A percentile compares a stretch with the other conserved stretches of the same genome.
Evolutionary conservation across 2,113 vertebrate genomes (phyloP).

Genomic region (Salvelinus fontinalis): DNA sequence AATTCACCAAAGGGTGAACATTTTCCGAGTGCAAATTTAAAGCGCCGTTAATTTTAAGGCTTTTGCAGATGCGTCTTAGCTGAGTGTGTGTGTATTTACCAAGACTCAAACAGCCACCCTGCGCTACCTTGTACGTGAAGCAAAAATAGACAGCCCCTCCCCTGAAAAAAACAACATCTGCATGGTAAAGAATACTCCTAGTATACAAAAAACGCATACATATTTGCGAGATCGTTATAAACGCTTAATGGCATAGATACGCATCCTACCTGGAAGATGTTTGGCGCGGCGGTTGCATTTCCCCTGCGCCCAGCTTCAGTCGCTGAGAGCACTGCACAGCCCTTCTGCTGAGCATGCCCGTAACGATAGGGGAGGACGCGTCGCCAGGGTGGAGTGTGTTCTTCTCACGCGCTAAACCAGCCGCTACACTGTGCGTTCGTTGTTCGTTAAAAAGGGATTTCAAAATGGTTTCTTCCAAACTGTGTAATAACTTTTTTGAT

Average conservation of each 20-base stretch:
- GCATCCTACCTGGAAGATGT: slow-evolving; percentile 70
- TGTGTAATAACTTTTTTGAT: slow-evolving; percentile 67
- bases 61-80: slow-evolving; percentile 63
- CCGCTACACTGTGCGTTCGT: slow-evolving; percentile 65
- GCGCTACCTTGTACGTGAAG: slow-evolving; percentile 46
- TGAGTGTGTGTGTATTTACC: slow-evolving; percentile 68
- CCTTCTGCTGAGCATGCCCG: slow-evolving; percentile 71
- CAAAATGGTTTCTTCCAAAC: slow-evolving; percentile 76
- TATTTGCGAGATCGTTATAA: slow-evolving; percentile 31
- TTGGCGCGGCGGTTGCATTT: slow-evolving; percentile 74
- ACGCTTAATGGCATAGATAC: slow-evolving; percentile 51
- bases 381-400: slow-evolving; percentile 71
- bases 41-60: slow-evolving; percentile 44
- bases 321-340: slow-evolving; percentile 69
- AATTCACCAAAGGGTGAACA: slow-evolving; percentile 51
- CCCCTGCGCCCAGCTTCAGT: slow-evolving; percentile 71
- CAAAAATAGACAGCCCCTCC: slow-evolving; percentile 55
- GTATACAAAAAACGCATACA: not conserved
- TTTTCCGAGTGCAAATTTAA: slow-evolving; percentile 61
- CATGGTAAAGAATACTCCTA: slow-evolving; percentile 29
- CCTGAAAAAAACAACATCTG: slow-evolving; percentile 33
- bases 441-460: slow-evolving; percentile 54
- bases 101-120: slow-evolving; percentile 37
- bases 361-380: slow-evolving; percentile 66
- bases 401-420: slow-evolving; percentile 54